Evolutionary conservation across 2,113 vertebrate genomes (phyloP).

Genomic region (Uria aalge): DNA sequence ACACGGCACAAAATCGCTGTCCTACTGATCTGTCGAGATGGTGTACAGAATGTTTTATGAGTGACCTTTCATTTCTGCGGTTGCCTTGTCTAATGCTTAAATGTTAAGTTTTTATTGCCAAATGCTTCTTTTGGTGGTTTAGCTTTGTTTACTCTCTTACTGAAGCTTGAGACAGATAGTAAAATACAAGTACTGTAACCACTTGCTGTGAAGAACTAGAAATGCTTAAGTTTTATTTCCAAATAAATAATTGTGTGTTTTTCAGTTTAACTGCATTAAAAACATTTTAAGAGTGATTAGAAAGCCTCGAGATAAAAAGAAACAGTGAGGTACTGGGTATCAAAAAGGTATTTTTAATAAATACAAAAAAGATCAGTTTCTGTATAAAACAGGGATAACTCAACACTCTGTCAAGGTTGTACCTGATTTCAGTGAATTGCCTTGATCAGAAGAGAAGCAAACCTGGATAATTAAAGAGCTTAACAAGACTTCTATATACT

Average conservation of each 20-base stretch:
- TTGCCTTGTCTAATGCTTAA: neutral
- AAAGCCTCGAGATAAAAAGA: neutral
- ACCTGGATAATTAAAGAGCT: slow-evolving; percentile 22
- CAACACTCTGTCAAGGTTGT: neutral
- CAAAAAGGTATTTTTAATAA: neutral
- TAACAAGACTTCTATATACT: neutral
- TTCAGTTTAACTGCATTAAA: neutral
- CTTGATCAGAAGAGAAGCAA: neutral
- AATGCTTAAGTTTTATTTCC: neutral
- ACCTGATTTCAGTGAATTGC: neutral
- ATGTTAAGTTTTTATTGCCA: neutral
- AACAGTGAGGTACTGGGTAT: neutral
- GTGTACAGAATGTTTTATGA: neutral
- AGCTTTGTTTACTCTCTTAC: neutral
- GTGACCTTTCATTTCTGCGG: neutral
- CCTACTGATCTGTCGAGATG: neutral
- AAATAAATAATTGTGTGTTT: neutral
- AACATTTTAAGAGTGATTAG: neutral
- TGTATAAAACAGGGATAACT: neutral
- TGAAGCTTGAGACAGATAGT: neutral
- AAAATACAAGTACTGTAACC: neutral
- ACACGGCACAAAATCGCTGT: neutral
- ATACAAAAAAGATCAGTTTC: neutral
- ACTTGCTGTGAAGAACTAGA: neutral
- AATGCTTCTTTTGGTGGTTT: neutral